Evolutionary conservation across 2,888 invertebrate genomes (phyloP).

Genomic region (Camptogramma bilineatum): DNA sequence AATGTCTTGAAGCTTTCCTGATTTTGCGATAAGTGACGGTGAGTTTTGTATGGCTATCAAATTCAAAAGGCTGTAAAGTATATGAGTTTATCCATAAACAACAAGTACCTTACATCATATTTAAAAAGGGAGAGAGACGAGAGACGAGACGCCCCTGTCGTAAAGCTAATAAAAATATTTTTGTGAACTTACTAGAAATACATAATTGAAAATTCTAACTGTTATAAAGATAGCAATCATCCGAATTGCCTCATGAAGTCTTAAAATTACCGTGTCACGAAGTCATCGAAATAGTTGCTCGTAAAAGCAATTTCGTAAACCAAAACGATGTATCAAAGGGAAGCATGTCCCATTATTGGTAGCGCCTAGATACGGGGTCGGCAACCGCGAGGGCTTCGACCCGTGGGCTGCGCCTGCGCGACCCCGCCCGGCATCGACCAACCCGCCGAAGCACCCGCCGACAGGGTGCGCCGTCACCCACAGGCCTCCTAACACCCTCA

Average conservation of each 20-base stretch:
- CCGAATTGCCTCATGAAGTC: background rate
- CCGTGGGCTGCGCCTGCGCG: conserved; percentile 73
- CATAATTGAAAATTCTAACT: background rate
- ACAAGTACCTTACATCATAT: too few relatives aligned
- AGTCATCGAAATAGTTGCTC: conserved; percentile 21
- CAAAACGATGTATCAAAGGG: conserved; percentile 45
- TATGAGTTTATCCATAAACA: too few relatives aligned
- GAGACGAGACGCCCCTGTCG: too few relatives aligned
- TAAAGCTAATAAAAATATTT: too few relatives aligned
- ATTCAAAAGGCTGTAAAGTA: too few relatives aligned
- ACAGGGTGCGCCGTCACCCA: conserved; percentile 47
- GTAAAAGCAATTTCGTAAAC: conserved; percentile 29
- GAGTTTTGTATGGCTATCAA: background rate
- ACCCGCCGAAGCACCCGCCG: conserved; percentile 43
- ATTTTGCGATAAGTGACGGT: background rate
- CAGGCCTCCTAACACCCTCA: conserved; percentile 14
- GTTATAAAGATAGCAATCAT: background rate
- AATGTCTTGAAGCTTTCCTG: background rate
- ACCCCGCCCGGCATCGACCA: conserved; percentile 73
- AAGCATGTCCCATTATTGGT: conserved; percentile 56
- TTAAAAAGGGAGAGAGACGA: too few relatives aligned
- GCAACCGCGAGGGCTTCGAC: conserved; percentile 81
- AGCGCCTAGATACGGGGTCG: conserved; percentile 74
- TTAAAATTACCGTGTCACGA: conserved; percentile 22
- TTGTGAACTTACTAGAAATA: background rate